phyloP scores from a whole-genome alignment of 1,140 invertebrate genomes.

The Platyscapa corneri region DNA sequence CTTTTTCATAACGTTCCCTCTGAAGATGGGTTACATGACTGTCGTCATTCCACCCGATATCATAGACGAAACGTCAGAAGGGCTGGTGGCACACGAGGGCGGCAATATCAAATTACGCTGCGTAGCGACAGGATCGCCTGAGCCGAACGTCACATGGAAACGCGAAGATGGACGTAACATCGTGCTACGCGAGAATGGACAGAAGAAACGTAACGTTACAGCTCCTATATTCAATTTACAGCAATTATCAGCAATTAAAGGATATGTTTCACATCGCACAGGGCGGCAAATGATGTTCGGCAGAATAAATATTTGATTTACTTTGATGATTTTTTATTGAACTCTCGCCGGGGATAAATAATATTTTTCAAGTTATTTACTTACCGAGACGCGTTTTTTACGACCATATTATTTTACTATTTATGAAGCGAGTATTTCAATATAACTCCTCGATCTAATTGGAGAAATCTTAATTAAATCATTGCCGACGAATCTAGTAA shows the following conservation, averaged over 20 bases:
- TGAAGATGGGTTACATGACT: slow-evolving; percentile 86
- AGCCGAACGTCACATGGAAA: slow-evolving; percentile 85
- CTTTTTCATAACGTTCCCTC: background rate
- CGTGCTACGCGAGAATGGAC: slow-evolving; percentile 81
- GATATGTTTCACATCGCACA: background rate
- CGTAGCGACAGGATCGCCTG: slow-evolving; percentile 85
- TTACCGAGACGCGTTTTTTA: no score
- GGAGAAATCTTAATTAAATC: no score
- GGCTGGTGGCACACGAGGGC: slow-evolving; percentile 78
- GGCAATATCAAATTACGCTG: slow-evolving; percentile 85
- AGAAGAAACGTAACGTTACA: slow-evolving; percentile 78
- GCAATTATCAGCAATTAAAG: background rate
- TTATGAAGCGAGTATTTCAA: no score
- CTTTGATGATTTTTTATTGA: no score
- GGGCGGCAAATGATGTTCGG: no score
- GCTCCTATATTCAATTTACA: background rate
- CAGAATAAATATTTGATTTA: no score
- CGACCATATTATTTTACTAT: no score
- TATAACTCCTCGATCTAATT: no score
- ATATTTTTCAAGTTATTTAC: no score
- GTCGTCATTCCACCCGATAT: slow-evolving; percentile 91
- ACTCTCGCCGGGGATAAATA: no score
- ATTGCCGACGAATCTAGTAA: no score
- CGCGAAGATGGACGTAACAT: slow-evolving; percentile 85
- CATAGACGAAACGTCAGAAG: slow-evolving; percentile 76